Evolutionary conservation across 64 coral and sea anemone genomes (phyloP).

Genomic region (Stichodactyla mertensii): DNA sequence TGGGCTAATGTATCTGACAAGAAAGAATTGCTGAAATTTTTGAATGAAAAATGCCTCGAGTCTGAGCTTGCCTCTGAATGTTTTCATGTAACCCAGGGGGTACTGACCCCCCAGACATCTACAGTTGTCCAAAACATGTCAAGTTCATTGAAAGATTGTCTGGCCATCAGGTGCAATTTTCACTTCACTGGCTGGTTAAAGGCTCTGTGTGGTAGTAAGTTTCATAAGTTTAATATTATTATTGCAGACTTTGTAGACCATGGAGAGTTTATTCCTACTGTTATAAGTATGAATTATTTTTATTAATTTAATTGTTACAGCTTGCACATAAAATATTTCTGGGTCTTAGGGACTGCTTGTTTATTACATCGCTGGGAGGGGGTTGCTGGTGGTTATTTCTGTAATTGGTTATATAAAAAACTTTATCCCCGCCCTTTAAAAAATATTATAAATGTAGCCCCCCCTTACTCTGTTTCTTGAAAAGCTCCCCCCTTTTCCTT

Average conservation of each 20-base stretch:
- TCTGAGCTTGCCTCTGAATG: slow-evolving; percentile 27
- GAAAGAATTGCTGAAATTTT: slow-evolving; percentile 74
- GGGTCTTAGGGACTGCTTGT: too few species aligned
- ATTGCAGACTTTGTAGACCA: slow-evolving; percentile 90
- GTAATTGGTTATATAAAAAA: too few species aligned
- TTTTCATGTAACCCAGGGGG: slow-evolving; percentile 79
- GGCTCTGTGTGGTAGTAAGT: slow-evolving; percentile 54
- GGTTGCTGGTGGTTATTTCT: too few species aligned
- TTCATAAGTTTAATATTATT: slow-evolving; percentile 90
- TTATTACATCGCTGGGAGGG: too few species aligned
- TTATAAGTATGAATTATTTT: slow-evolving; percentile 97
- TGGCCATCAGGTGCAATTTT: slow-evolving; percentile 52
- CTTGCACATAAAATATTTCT: too few species aligned
- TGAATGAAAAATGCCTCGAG: slow-evolving; percentile 59
- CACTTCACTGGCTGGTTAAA: slow-evolving; percentile 79
- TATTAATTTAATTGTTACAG: slow-evolving; percentile 32
- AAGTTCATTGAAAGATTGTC: slow-evolving; percentile 63
- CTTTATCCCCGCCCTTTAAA: too few species aligned
- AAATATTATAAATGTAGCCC: too few species aligned
- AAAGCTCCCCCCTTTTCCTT: too few species aligned
- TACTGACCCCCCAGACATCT: slow-evolving; percentile 80
- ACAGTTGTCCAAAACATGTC: slow-evolving; percentile 78
- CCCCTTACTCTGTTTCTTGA: too few species aligned
- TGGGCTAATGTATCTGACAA: slow-evolving; percentile 78
- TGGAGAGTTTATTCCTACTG: slow-evolving; percentile 91